Evolutionary conservation across 2,797 vertebrate species (phyloP).

Genomic region (Coregonus suidteri): DNA sequence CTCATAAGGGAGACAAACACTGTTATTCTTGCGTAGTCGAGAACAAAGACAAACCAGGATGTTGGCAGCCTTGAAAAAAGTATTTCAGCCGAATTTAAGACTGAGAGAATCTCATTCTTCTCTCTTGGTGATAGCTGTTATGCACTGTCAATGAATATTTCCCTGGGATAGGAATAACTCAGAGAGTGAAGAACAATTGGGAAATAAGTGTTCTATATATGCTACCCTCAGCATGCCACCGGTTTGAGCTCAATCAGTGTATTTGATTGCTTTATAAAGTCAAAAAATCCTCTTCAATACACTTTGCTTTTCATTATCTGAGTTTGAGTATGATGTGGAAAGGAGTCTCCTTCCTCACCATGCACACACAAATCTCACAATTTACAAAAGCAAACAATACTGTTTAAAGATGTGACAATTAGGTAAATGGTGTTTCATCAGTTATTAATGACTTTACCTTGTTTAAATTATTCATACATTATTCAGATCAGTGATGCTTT

Average conservation of each 20-base stretch:
- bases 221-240: too few species aligned
- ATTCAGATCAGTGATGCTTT: background rate
- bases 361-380: too few species aligned
- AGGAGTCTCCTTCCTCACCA: background rate
- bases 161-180: constrained; percentile 27
- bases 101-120: background rate
- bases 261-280: background rate
- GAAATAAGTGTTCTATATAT: background rate
- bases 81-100: constrained; percentile 10
- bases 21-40: constrained; percentile 22
- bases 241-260: background rate
- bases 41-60: constrained; percentile 5
- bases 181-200: constrained; percentile 25
- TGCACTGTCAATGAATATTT: constrained; percentile 22
- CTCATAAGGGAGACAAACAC: constrained; percentile 14
- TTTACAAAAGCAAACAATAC: too few species aligned
- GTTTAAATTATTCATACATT: background rate
- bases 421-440: too few species aligned
- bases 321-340: background rate
- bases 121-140: constrained; percentile 14
- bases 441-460: background rate
- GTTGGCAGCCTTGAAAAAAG: constrained; percentile 2
- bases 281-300: background rate
- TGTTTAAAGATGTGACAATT: too few species aligned
- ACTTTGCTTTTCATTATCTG: background rate